Evolutionary conservation across 2,113 vertebrate species (phyloP), one percentile per base, ranked within the genome.

Genomic region (Stigmatopora argus): DNA sequence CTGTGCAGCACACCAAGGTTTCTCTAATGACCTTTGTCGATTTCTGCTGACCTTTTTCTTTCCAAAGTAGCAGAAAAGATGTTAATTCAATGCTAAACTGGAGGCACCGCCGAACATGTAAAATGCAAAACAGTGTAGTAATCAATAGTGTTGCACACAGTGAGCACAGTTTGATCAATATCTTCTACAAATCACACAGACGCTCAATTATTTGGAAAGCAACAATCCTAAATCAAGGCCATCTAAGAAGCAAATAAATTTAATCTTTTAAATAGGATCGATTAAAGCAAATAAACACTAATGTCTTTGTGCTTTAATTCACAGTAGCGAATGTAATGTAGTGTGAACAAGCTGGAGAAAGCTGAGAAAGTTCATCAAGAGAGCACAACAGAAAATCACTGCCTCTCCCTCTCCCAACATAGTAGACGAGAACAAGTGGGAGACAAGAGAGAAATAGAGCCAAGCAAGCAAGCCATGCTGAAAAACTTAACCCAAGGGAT

Each of bases 121-220:
- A 77, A 84, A 85, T 78, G 70, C 62, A 55, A 77, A 72, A 67
- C 55, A 11, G 34, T 73, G 66, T 64, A 66, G 66, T 64, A 66
- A 84, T 88, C 80, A 41, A 85, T 83, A 66, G 26, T 51, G 46
- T 52, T 52, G 67, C n/a, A 23, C 62, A 60, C 67, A 57, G 71
- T n/a, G 58, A 64, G 75, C 76, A 63, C 23, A 62, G 62, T 64
- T 51, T 70, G 71, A 88, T 89, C 85, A 83, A 88, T 84, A 86
- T 81, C 79, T 72, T 83, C 74, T 76, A 23, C 23, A 3, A 76
- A 74, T 55, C 64, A 82, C 72, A 79, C 67, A 70, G 79, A 74
- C 68, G 69, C 65, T 77, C 82, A 78, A 83, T 81, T 76, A 83
- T 87, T 83, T 83, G 71, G 69, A 64, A 77, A 82, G 77, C 81